Evolutionary conservation across 2,113 vertebrate species (phyloP).

Genomic region (Apteryx mantelli): DNA sequence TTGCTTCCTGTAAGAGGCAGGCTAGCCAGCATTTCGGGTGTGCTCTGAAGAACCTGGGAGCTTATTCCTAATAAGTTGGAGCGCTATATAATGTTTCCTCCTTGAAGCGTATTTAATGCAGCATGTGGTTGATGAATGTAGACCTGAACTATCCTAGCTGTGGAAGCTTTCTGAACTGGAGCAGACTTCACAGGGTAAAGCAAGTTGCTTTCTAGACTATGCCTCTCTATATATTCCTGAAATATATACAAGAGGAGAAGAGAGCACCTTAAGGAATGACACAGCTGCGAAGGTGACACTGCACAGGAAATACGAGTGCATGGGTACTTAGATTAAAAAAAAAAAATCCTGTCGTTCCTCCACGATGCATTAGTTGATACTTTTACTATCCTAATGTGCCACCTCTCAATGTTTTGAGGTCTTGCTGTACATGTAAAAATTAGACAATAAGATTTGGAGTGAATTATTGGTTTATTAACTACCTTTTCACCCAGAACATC

Average conservation of each 20-base stretch:
- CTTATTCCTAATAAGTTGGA: neutral
- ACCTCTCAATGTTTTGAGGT: neutral
- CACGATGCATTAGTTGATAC: neutral
- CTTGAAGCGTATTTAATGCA: neutral
- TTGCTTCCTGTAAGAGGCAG: neutral
- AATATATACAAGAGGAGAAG: neutral
- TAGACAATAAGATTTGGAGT: neutral
- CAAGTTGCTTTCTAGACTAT: neutral
- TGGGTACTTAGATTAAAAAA: neutral
- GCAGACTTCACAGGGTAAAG: neutral
- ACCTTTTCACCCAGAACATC: neutral
- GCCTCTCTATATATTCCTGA: neutral
- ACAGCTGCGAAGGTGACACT: neutral
- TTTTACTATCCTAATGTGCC: neutral
- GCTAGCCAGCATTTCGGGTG: neutral
- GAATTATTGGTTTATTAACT: neutral
- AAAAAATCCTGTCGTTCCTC: neutral
- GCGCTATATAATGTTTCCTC: neutral
- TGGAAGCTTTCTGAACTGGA: neutral
- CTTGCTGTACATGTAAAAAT: neutral
- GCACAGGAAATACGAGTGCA: neutral
- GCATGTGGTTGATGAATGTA: neutral
- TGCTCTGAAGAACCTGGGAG: neutral
- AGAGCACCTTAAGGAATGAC: neutral
- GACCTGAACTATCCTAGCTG: neutral